These are phyloP conservation scores for Pocillopora damicornis DNA, from an alignment of 64 coral and sea anemone genomes.

Conservation along the genomic window DNA sequence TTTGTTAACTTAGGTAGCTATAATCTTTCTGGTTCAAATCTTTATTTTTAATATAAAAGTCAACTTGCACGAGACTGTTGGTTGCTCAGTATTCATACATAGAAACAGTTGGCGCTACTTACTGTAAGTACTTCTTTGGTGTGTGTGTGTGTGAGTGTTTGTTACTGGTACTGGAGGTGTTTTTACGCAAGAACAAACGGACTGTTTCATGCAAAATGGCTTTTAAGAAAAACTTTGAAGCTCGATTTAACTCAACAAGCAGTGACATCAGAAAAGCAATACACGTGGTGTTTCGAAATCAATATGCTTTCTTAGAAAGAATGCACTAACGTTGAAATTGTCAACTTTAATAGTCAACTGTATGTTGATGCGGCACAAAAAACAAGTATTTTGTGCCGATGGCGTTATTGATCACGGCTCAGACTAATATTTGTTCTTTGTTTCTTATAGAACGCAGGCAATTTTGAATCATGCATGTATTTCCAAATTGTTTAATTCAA, in stretches of 20 bases:
- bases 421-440: too few relatives aligned
- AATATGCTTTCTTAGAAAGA: constrained; percentile 23
- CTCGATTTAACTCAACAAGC: not conserved
- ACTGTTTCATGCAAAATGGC: not conserved
- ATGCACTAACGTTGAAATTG: not conserved
- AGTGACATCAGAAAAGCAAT: not conserved
- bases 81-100: not conserved
- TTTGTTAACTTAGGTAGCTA: not conserved
- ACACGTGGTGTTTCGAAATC: not conserved
- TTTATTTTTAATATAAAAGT: constrained; percentile 8
- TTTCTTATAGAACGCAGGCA: not conserved
- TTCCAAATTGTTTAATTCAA: not conserved
- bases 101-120: not conserved
- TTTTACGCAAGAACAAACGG: not conserved
- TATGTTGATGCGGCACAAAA: not conserved
- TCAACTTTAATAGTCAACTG: not conserved
- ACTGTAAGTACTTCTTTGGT: too few relatives aligned
- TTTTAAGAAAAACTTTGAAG: not conserved
- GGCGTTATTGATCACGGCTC: not conserved
- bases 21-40: not conserved
- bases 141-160: too few relatives aligned
- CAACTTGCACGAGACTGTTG: constrained; percentile 13
- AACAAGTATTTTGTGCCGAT: not conserved
- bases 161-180: not conserved
- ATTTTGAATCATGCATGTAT: constrained; percentile 4